Percentiles rank a stretch among this genome's conserved stretches.
These are phyloP conservation scores for Atractosteus spatula DNA, from an alignment of 2,113 vertebrate genomes.

Conservation along the genomic window DNA sequence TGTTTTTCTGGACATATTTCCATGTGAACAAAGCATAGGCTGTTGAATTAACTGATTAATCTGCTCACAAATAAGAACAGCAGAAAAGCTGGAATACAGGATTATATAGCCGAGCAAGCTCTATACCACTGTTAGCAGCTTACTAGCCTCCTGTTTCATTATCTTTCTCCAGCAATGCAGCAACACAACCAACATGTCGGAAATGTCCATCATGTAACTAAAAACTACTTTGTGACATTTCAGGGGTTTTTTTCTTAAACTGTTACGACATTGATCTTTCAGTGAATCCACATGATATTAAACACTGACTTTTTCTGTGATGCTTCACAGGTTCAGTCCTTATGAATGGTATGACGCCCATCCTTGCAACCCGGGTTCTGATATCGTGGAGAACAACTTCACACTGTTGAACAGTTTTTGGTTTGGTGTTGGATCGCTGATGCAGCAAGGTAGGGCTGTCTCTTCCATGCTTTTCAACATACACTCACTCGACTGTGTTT, in stretches of 20 bases:
- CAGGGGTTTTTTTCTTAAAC: neutral
- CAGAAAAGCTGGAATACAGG: too few relatives aligned
- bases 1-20: too few relatives aligned
- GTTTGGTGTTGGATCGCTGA: constrained; percentile 95
- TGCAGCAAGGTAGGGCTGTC: constrained; percentile 88
- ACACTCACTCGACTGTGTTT: neutral
- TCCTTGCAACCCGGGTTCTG: constrained; percentile 91
- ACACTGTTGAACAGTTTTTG: constrained; percentile 97
- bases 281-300: neutral
- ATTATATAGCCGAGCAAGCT: too few relatives aligned
- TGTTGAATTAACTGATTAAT: too few relatives aligned
- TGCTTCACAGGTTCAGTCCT: constrained; percentile 81
- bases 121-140: too few relatives aligned
- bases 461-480: neutral
- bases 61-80: too few relatives aligned
- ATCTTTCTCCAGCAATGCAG: too few relatives aligned
- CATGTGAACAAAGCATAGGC: too few relatives aligned
- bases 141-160: too few relatives aligned
- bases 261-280: neutral
- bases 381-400: constrained; percentile 97
- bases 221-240: too few relatives aligned
- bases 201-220: too few relatives aligned
- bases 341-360: constrained; percentile 98
- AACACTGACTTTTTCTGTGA: constrained; percentile 13
- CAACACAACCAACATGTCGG: too few relatives aligned